These are phyloP conservation scores for Oxycera nigricornis DNA, from an alignment of 2,888 invertebrate genomes.

Conservation along the genomic window DNA sequence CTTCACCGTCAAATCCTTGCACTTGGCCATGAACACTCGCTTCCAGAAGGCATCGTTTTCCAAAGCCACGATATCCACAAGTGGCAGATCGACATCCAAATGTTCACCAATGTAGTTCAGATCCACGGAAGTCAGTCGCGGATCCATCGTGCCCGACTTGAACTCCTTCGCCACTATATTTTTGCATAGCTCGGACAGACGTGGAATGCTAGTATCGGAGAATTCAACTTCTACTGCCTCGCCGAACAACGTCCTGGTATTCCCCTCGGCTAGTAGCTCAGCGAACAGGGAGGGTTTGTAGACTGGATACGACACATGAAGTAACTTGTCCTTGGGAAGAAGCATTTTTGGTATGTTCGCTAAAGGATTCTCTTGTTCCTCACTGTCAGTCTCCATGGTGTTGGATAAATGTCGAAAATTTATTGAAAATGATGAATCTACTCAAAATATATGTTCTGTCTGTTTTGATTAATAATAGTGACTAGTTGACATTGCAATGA, in stretches of 20 bases:
- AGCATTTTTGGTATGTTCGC: background rate
- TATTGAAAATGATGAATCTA: no score
- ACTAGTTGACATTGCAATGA: no score
- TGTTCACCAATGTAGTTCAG: slow-evolving; percentile 21
- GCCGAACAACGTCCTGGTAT: slow-evolving; percentile 32
- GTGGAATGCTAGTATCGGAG: background rate
- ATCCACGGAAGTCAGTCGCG: slow-evolving; percentile 2
- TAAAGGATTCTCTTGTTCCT: background rate
- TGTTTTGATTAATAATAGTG: no score
- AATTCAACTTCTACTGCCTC: slow-evolving; percentile 25
- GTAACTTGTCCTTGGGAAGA: slow-evolving; percentile 13
- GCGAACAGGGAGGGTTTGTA: slow-evolving; percentile 40
- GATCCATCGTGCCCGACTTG: slow-evolving; percentile 14
- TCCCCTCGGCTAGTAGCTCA: slow-evolving; percentile 30
- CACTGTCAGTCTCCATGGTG: slow-evolving; percentile 11
- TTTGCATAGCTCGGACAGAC: slow-evolving; percentile 25
- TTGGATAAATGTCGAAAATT: no score
- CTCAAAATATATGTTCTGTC: no score
- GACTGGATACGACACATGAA: slow-evolving; percentile 9
- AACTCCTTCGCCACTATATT: background rate
- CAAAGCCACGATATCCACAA: slow-evolving; percentile 29
- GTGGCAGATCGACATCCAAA: slow-evolving; percentile 13
- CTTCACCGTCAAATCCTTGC: background rate
- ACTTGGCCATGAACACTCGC: slow-evolving; percentile 27
- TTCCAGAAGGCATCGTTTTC: slow-evolving; percentile 43